A percentile compares a stretch with the other conserved stretches of the same genome.
Conservation (phyloP, 2,113 vertebrate genomes). For the Rhipidura dahli region DNA sequence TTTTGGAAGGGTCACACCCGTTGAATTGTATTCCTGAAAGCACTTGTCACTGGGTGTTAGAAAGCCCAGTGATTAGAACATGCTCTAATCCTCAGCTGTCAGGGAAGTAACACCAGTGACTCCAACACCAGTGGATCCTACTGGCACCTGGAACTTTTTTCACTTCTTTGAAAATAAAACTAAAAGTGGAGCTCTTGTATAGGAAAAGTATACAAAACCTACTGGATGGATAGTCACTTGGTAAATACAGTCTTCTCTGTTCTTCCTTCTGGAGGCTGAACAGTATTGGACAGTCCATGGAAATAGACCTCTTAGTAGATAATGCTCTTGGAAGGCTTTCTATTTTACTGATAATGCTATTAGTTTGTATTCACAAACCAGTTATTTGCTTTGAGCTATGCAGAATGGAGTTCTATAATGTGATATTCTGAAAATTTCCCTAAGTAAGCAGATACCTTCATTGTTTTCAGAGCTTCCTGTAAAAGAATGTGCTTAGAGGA, state of each 20-base stretch:
- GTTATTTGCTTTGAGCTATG: neutral
- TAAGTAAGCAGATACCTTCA: slow-evolving; percentile 41
- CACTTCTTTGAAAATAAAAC: neutral
- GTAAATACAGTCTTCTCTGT: neutral
- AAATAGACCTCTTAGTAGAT: neutral
- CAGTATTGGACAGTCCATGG: neutral
- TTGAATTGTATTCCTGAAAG: neutral
- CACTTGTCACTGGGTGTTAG: neutral
- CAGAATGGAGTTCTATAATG: neutral
- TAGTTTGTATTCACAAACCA: neutral
- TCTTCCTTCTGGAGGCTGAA: neutral
- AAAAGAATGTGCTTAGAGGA: slow-evolving; percentile 23
- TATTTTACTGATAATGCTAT: neutral
- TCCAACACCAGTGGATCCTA: neutral
- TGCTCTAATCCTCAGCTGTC: neutral
- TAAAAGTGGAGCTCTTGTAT: neutral
- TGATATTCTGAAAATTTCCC: slow-evolving; percentile 15
- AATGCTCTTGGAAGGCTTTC: neutral
- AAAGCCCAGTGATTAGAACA: neutral
- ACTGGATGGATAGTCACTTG: neutral
- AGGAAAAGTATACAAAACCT: neutral
- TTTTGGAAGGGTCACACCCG: neutral
- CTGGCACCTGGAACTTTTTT: neutral
- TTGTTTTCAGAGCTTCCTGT: slow-evolving; percentile 45
- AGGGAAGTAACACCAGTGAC: neutral